Evolutionary conservation across 2,797 vertebrate species (phyloP).

Genomic region (Odontamblyopus lacepedii): DNA sequence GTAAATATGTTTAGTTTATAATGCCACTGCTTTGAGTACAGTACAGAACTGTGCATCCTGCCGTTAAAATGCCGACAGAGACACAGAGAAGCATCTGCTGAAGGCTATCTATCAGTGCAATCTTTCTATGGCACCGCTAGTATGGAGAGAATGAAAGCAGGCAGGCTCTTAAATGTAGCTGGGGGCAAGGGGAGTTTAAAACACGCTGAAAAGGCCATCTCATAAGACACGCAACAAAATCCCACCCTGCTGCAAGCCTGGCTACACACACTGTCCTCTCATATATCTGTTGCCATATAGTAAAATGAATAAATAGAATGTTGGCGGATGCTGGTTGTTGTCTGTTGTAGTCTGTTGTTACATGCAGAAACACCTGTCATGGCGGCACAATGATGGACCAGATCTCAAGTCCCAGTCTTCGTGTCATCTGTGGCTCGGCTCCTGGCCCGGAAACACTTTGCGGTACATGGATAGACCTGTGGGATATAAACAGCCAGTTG

Average conservation of each 20-base stretch:
- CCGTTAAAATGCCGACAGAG: slow-evolving; percentile 41
- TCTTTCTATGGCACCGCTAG: slow-evolving; percentile 66
- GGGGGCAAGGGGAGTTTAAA: slow-evolving; percentile 4
- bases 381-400: slow-evolving; percentile 55
- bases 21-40: slow-evolving; percentile 27
- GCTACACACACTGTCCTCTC: slow-evolving; percentile 67
- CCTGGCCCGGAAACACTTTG: slow-evolving; percentile 66
- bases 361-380: slow-evolving; percentile 74
- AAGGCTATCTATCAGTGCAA: slow-evolving; percentile 68
- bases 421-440: slow-evolving; percentile 74
- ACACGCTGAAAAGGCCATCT: slow-evolving; percentile 54
- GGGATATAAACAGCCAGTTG: slow-evolving; percentile 22
- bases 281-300: slow-evolving; percentile 58
- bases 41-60: slow-evolving; percentile 35
- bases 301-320: slow-evolving; percentile 64
- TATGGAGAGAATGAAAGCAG: slow-evolving; percentile 62
- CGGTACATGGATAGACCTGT: slow-evolving; percentile 70
- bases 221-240: slow-evolving; percentile 71
- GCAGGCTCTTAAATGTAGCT: slow-evolving; percentile 53
- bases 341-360: slow-evolving; percentile 56
- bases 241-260: slow-evolving; percentile 70
- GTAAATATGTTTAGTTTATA: slow-evolving; percentile 13
- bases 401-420: slow-evolving; percentile 40
- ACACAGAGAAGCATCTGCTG: slow-evolving; percentile 69
- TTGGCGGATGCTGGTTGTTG: slow-evolving; percentile 54